Evolutionary conservation across 1,140 invertebrate genomes (phyloP).

Genomic region (Neodiprion pinetum): DNA sequence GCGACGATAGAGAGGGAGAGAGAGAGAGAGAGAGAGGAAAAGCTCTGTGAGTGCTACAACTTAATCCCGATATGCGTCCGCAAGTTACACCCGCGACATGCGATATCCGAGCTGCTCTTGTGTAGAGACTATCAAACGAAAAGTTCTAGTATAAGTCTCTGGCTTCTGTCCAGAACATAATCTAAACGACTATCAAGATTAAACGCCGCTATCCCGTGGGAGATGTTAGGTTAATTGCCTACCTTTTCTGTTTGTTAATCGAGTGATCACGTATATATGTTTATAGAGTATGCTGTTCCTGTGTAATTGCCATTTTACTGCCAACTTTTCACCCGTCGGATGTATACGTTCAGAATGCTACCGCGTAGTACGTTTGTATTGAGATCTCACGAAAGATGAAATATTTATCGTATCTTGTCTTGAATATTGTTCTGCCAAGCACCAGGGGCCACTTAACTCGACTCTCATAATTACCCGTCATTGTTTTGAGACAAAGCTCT

Average conservation of each 20-base stretch:
- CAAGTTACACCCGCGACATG: neutral
- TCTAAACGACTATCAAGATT: neutral
- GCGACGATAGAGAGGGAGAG: constrained; percentile 9
- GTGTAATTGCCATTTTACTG: no score
- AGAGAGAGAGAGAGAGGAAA: constrained; percentile 10
- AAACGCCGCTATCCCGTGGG: neutral
- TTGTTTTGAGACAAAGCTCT: neutral
- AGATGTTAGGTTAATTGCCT: neutral
- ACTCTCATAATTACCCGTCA: neutral
- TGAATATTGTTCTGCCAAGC: neutral
- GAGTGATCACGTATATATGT: neutral
- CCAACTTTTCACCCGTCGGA: no score
- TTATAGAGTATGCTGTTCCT: no score
- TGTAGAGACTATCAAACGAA: neutral
- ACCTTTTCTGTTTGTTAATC: neutral
- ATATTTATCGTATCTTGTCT: no score
- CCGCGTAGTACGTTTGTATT: no score
- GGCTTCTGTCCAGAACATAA: constrained; percentile 2
- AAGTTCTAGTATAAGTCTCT: neutral
- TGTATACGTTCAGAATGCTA: no score
- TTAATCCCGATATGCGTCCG: no score
- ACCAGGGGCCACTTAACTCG: neutral
- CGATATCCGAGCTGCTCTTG: neutral
- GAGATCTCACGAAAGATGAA: no score
- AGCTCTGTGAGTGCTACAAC: neutral